phyloP scores from a whole-genome alignment of 2,888 invertebrate species.

The Iselma pallidipennis region DNA sequence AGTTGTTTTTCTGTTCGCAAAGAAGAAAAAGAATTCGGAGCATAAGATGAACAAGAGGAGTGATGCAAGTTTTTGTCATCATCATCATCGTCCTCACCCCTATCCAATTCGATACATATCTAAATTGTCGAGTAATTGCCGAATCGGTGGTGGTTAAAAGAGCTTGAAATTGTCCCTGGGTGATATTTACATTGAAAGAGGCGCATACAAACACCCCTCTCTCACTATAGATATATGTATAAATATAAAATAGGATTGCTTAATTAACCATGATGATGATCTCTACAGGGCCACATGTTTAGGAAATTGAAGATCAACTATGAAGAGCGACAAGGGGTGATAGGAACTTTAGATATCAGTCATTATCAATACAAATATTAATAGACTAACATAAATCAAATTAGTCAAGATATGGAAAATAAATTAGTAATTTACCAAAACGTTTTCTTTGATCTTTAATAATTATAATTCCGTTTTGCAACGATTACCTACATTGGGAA shows the following conservation, averaged over 20 bases:
- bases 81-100: constrained; percentile 3
- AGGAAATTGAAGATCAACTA: constrained; percentile 3
- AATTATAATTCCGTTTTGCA: too few relatives aligned
- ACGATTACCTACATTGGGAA: too few relatives aligned
- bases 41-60: background rate
- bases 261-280: constrained; percentile 54
- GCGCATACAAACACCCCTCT: constrained; percentile 43
- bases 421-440: constrained; percentile 19
- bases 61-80: background rate
- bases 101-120: constrained; percentile 51
- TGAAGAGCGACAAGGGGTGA: background rate
- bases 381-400: constrained; percentile 22
- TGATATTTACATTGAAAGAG: constrained; percentile 49
- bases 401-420: constrained; percentile 16
- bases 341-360: constrained; percentile 16
- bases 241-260: constrained; percentile 35
- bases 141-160: constrained; percentile 55
- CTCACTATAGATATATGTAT: background rate
- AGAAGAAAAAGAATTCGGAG: background rate
- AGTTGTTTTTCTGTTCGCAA: too few relatives aligned
- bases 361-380: constrained; percentile 29
- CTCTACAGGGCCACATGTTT: constrained; percentile 26
- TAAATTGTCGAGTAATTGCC: constrained; percentile 57
- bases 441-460: constrained; percentile 2
- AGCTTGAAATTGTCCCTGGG: constrained; percentile 57